Conservation (phyloP, 2,113 vertebrate species). For the Percopsis transmontana region DNA sequence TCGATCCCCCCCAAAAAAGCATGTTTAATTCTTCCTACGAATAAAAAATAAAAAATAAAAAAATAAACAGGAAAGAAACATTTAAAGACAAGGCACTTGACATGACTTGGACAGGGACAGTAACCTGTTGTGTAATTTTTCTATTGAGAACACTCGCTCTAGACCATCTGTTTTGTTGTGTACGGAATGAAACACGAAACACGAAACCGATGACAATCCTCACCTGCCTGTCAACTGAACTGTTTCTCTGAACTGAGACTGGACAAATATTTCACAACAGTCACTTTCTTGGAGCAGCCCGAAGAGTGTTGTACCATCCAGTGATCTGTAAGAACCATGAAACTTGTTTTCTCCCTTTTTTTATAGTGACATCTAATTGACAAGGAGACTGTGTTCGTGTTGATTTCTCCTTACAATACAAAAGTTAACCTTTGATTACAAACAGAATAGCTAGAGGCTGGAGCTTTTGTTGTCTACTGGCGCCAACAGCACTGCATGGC, state of each 20-base stretch:
- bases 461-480: conserved; percentile 21
- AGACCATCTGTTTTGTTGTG: not conserved
- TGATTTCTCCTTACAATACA: conserved; percentile 29
- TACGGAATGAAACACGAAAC: conserved; percentile 10
- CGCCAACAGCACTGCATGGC: conserved; percentile 61
- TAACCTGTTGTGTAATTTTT: no score
- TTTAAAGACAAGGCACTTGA: no score
- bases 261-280: not conserved
- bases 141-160: no score
- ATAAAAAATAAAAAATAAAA: no score
- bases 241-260: not conserved
- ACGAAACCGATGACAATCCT: conserved; percentile 2
- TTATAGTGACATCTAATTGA: not conserved
- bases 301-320: conserved; percentile 10
- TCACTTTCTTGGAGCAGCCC: not conserved
- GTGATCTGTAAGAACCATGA: not conserved
- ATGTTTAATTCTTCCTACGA: no score
- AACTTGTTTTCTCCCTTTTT: conserved; percentile 1
- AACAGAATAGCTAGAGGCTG: conserved; percentile 16
- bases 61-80: no score
- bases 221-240: not conserved
- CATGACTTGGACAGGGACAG: no score
- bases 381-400: conserved; percentile 1
- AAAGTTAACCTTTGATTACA: conserved; percentile 36
- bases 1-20: no score